Evolutionary conservation across 2,888 invertebrate genomes (phyloP), one percentile per base, ranked within the genome.

Genomic region (Spisula subtruncata): DNA sequence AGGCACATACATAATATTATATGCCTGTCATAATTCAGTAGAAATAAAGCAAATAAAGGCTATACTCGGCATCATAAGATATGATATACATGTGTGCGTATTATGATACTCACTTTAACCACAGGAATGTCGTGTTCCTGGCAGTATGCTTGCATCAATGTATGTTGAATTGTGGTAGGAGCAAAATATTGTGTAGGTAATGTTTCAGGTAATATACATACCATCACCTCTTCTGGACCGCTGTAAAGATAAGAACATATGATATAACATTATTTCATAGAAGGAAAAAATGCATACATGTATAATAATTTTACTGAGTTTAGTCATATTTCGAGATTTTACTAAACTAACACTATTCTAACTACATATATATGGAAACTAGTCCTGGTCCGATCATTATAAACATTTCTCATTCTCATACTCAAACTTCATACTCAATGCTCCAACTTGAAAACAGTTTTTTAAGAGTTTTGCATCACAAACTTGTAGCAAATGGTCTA

Each of bases 161-260:
- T 90, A 83, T 90, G 90, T n/a, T 90, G 90, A 41, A 90, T 90
- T 35, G 54, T 32, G 54, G 56, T 79, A 20, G 90, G 41, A 10
- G 82, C 60, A 35, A 54, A 80, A 18, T 84, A 75, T 2, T 35
- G 25, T 8, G 35, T 29, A 5, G n/a, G 35, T 25, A 66, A 48
- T 5, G 71, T 71, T 71, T 87, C 90, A 48, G 87, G 87, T 18
- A 90, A 54, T 25, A 90, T 88, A 51, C 90, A 90, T 12, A 90
- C 48, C 87, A 90, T 85, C 5, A 90, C 90, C 18, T 87, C 66
- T 16, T 90, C 90, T 0, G 87, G 85, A 8, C 85, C 82, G 79
- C 92, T 98, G 16, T 32, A 6, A 20, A 4, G 25, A 6, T 29
- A 41, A 83, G n/a, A 48, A 29, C n/a, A n/a, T 18, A 29, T 80